Percentiles rank a stretch among this genome's conserved stretches.
Evolutionary conservation across 2,797 vertebrate species (phyloP).

Genomic region (Microctenopoma stevenorrisi): DNA sequence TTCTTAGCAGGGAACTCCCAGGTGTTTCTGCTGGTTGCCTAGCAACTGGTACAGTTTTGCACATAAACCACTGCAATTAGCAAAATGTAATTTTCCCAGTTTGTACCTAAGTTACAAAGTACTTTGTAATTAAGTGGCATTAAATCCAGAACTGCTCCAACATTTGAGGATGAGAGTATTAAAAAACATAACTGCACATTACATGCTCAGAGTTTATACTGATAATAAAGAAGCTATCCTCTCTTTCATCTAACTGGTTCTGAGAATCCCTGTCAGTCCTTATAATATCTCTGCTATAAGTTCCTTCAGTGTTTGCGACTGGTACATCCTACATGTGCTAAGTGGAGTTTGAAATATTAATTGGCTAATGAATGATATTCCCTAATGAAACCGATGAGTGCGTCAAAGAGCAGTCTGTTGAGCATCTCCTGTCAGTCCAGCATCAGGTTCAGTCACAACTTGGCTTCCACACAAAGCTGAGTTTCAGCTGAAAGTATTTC

Average conservation of each 20-base stretch:
- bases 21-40: background rate
- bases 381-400: conserved; percentile 12
- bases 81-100: background rate
- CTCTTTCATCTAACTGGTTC: background rate
- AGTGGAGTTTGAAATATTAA: conserved; percentile 34
- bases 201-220: too few relatives aligned
- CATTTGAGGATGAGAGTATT: background rate
- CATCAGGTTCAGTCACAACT: conserved; percentile 12
- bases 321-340: conserved; percentile 14
- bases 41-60: background rate
- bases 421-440: conserved; percentile 22
- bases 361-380: conserved; percentile 1
- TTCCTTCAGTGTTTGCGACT: background rate
- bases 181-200: background rate
- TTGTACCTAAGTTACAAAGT: background rate
- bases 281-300: background rate
- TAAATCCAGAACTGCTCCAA: background rate
- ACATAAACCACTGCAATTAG: background rate
- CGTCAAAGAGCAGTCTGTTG: conserved; percentile 37
- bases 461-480: background rate
- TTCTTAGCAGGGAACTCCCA: too few relatives aligned
- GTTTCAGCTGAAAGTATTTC: conserved; percentile 22
- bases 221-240: too few relatives aligned
- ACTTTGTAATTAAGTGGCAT: background rate
- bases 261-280: background rate